Conservation (phyloP, 2,888 invertebrate genomes). For the Neuroscelio doddi region DNA sequence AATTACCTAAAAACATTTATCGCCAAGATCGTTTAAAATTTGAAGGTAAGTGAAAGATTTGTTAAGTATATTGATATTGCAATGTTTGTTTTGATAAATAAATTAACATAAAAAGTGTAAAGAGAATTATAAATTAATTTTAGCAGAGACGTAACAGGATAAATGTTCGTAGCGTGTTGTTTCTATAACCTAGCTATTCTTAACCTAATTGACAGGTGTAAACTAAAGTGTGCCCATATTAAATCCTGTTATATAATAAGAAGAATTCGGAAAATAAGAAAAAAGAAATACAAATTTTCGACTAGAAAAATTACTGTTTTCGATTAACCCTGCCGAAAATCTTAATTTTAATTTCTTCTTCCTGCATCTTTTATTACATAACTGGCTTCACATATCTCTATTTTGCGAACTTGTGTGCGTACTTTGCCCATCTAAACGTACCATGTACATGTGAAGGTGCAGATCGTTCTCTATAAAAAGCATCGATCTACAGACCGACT, state of each 20-base stretch:
- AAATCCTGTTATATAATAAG: slow-evolving; percentile 26
- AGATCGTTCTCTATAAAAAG: slow-evolving; percentile 29
- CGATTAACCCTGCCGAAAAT: slow-evolving; percentile 5
- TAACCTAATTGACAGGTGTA: slow-evolving; percentile 35
- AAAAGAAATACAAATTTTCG: slow-evolving; percentile 9
- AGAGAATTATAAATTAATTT: slow-evolving; percentile 7
- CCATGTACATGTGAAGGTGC: slow-evolving; percentile 38
- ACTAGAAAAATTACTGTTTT: no score
- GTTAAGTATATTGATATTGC: no score
- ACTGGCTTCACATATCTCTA: slow-evolving; percentile 30
- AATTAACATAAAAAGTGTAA: not conserved
- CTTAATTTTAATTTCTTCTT: slow-evolving; percentile 3
- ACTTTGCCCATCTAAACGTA: slow-evolving; percentile 44
- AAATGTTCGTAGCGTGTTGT: slow-evolving; percentile 48
- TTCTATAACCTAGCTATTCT: slow-evolving; percentile 39
- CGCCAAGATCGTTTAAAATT: no score
- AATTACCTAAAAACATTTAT: no score
- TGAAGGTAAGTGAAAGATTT: no score
- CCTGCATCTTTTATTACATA: slow-evolving; percentile 14
- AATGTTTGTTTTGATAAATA: no score
- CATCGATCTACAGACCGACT: slow-evolving; percentile 27
- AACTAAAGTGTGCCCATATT: slow-evolving; percentile 34
- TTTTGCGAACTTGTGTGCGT: slow-evolving; percentile 41
- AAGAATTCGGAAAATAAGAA: not conserved
- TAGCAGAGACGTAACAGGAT: slow-evolving; percentile 35